Base-by-base conservation (phyloP, 1,140 invertebrate species). In the Drosophila tsacasi region DNA sequence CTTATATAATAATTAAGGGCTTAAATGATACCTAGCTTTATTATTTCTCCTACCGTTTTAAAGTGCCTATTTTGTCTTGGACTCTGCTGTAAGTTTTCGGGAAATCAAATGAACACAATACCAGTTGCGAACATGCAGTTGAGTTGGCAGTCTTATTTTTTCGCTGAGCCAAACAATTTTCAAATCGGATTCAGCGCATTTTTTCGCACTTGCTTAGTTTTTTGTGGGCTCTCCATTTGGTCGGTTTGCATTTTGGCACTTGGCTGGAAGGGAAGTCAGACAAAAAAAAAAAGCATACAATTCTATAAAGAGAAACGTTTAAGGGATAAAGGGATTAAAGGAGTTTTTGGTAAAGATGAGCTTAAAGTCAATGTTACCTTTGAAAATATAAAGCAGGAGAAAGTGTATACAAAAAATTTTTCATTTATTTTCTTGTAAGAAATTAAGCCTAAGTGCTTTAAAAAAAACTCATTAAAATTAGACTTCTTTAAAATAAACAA, bases 121-220 rank as follows among this genome's bases (percentile, higher is more conserved):
- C 66, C 35, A 32, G 50, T 58, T 27, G 50, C 25, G 25, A 25
- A 71, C 39, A 52, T 69, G 52, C 44, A 60, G 67, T 61, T 50
- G 69, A 72, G 42, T 72, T 59, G 42, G 66, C 69, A 73, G 44
- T 60, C 44, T 40, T 60, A 58, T 37, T 68, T 77, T 77, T 55
- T 69, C 39, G 64, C 75, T 77, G 74, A 77, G 64, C 57, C 32
- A 42, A 60, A 55, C 64, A 77, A 69, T 76, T 67, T 76, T 61
- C 57, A 62, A 77, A 77, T 77, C 74, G 75, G 58, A 77, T 77
- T 77, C 47, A 69, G 50, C 44, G 74, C 35, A 42, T 77, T 77
- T 69, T 76, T 77, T 77, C 57, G 57, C 75, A 77, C 74, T 77
- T 77, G 37, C 67, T 60, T 25, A 39, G 67, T 57, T 71, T 72